Percentiles rank a stretch among this genome's conserved stretches.
These are phyloP conservation scores for Zaprionus ghesquierei DNA, from an alignment of 1,140 invertebrate species.

Conservation along the genomic window DNA sequence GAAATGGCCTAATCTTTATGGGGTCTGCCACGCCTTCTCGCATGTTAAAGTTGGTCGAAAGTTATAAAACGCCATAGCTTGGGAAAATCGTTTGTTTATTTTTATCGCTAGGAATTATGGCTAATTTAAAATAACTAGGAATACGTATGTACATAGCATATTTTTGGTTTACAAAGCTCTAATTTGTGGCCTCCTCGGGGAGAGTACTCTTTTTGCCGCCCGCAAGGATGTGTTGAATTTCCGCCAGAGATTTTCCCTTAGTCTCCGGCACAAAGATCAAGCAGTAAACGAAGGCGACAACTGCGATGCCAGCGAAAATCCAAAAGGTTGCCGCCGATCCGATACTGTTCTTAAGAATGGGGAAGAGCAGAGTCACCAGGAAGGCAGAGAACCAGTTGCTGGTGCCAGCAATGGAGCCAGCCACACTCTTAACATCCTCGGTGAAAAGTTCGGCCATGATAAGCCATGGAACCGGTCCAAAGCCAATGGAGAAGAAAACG, in stretches of 20 bases:
- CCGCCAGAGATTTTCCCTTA: constrained; percentile 87
- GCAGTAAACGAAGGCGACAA: constrained; percentile 86
- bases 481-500: constrained; percentile 90
- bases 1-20: no score
- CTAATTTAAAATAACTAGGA: constrained; percentile 13
- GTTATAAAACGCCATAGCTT: no score
- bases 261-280: constrained; percentile 88
- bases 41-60: no score
- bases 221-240: constrained; percentile 83
- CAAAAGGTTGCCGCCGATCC: constrained; percentile 87
- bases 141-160: background rate
- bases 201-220: constrained; percentile 32
- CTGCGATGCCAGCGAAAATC: constrained; percentile 89
- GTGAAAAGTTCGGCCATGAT: constrained; percentile 90
- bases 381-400: constrained; percentile 93
- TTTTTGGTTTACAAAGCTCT: background rate
- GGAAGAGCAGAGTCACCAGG: constrained; percentile 89
- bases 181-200: background rate
- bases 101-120: constrained; percentile 9
- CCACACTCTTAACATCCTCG: constrained; percentile 89
- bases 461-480: constrained; percentile 92
- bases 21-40: no score
- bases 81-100: background rate
- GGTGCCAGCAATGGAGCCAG: constrained; percentile 88
- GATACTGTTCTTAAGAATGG: constrained; percentile 65